Base-by-base conservation (phyloP, 2,113 vertebrate species). In the Carassius auratus region DNA sequence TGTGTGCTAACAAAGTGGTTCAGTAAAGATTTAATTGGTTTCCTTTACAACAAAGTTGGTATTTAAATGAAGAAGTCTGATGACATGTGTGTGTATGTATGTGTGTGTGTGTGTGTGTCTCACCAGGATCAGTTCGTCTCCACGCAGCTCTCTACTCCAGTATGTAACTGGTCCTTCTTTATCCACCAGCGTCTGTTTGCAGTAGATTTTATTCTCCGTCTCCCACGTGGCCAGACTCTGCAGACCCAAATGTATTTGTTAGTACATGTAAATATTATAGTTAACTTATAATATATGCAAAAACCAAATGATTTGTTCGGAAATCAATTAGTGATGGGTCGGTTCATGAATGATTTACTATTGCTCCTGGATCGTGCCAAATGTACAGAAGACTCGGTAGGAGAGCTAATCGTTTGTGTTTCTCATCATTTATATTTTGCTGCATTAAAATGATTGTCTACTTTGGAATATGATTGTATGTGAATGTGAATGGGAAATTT, bases 181-280 rank as follows among this genome's bases (percentile, higher is more conserved):
- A 0, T 97, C 97, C 85, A 97, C 92, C 61, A 99, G 96, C 33
- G 96, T 97, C 93, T 99, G 98, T 87, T 97, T 94, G 92, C 98
- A 99, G 90, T 91, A 93, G 64, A 99, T 97, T 94, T 99, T 99
- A 93, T 97, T 98, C 90, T 98, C 97, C 0, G 95, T 95, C 92
- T 98, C 98, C 97, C 98, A 99, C 86, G 94, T 96, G 90, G 97
- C 92, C 85, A 98, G 94, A 92, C 98, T 99, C 98, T 99, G 95
- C 45, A 78, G 90, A 73, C 55, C 76, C 71, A 88, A 85, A 90
- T 30, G 5, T 23, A 6, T 76, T 45, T 33, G 14, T 52, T 55
- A 71, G 9, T 71, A 71, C 42, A 9, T 42, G 36, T 71, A 5
- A 10, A 71, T 42, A 5, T 71, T 17, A 38, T 69, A 68, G 8